Conservation (phyloP, 2,797 vertebrate genomes). For the Knipowitschia caucasica region DNA sequence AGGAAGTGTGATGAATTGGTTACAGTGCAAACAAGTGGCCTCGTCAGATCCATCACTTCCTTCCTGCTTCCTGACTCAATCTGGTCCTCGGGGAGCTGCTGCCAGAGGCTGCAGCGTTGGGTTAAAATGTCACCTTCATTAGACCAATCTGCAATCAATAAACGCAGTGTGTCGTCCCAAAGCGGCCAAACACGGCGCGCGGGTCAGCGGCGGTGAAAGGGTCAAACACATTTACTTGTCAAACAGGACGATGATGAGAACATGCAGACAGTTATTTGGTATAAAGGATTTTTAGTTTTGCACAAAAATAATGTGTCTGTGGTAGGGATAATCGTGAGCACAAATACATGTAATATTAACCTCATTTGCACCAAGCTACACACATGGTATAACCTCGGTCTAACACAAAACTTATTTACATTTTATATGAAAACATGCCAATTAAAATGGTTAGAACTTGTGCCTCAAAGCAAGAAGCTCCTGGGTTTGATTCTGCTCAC, state of each 20-base stretch:
- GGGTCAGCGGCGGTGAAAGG: conserved; percentile 6
- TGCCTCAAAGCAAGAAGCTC: too few relatives aligned
- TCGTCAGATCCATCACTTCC: conserved; percentile 39
- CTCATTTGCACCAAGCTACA: too few relatives aligned
- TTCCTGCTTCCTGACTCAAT: conserved; percentile 31
- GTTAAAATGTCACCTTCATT: conserved; percentile 65
- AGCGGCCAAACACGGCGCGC: conserved; percentile 44
- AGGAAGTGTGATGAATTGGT: conserved; percentile 9
- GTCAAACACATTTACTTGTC: conserved; percentile 15
- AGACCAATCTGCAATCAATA: conserved; percentile 55
- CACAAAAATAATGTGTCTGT: background rate
- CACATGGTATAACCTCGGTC: too few relatives aligned
- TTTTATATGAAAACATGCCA: too few relatives aligned
- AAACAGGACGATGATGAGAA: conserved; percentile 9
- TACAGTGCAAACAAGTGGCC: conserved; percentile 26
- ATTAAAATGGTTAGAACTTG: too few relatives aligned
- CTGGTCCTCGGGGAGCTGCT: conserved; percentile 5
- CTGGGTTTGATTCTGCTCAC: too few relatives aligned
- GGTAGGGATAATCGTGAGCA: too few relatives aligned
- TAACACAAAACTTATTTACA: too few relatives aligned
- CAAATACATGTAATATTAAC: too few relatives aligned
- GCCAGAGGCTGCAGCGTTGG: conserved; percentile 24
- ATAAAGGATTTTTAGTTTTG: background rate
- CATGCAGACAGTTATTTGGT: background rate
- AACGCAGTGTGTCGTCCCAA: conserved; percentile 41